These are phyloP conservation scores for Microcebus griseorufus DNA, from an alignment of 2,113 vertebrate species.

Conservation along the genomic window DNA sequence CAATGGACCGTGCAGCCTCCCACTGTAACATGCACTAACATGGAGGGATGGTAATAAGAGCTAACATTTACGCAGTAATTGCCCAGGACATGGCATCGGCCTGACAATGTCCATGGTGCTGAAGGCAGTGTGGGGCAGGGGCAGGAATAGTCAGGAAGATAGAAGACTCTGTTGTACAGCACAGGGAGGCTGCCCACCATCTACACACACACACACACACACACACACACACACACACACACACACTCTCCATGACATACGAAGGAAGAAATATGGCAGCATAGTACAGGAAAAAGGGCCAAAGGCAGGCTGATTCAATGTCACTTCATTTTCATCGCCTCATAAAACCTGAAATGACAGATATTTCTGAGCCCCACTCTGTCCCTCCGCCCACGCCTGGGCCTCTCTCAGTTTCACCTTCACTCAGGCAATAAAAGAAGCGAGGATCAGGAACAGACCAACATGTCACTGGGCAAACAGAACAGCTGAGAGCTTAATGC, in stretches of 20 bases:
- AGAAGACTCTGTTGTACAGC: background rate
- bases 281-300: background rate
- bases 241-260: background rate
- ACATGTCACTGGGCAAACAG: background rate
- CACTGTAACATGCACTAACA: background rate
- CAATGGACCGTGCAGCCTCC: background rate
- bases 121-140: background rate
- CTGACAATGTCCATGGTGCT: background rate
- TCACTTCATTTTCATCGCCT: background rate
- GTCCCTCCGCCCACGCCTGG: background rate
- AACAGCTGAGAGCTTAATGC: background rate
- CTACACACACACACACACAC: no score
- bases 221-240: no score
- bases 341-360: background rate
- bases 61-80: background rate
- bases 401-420: background rate
- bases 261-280: background rate
- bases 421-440: background rate
- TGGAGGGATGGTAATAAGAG: background rate
- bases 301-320: background rate
- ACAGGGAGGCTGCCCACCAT: background rate
- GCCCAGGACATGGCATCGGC: background rate
- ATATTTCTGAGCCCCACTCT: background rate
- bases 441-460: background rate
- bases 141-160: background rate